Evolutionary conservation across 2,113 vertebrate species (phyloP).

Genomic region (Istiophorus platypterus): DNA sequence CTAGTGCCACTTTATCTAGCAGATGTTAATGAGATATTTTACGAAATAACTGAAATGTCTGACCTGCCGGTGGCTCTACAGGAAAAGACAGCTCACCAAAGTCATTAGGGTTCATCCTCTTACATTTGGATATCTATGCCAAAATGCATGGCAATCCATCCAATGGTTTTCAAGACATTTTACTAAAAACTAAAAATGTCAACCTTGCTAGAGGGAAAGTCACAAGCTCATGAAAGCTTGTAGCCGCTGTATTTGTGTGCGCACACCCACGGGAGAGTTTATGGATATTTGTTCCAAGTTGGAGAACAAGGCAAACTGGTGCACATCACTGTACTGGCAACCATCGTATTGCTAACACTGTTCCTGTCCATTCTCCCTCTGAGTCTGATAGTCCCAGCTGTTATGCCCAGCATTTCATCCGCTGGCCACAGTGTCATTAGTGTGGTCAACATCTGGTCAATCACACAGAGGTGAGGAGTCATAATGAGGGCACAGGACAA

Average conservation of each 20-base stretch:
- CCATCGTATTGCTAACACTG: constrained; percentile 4
- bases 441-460: constrained; percentile 26
- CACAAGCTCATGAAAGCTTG: background rate
- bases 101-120: background rate
- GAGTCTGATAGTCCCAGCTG: background rate
- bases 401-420: constrained; percentile 2
- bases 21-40: background rate
- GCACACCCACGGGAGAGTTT: too few relatives aligned
- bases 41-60: background rate
- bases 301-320: background rate
- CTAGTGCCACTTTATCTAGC: background rate
- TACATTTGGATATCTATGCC: too few relatives aligned
- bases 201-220: background rate
- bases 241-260: too few relatives aligned
- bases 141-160: background rate
- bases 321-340: constrained; percentile 13
- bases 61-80: background rate
- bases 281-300: background rate
- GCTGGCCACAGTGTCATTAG: constrained; percentile 3
- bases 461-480: constrained; percentile 5
- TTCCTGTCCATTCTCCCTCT: background rate
- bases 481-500: constrained; percentile 21
- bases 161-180: background rate
- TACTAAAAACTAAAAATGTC: background rate
- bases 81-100: background rate